Conservation (phyloP, 2,113 vertebrate species). For the Embiotoca jacksoni region DNA sequence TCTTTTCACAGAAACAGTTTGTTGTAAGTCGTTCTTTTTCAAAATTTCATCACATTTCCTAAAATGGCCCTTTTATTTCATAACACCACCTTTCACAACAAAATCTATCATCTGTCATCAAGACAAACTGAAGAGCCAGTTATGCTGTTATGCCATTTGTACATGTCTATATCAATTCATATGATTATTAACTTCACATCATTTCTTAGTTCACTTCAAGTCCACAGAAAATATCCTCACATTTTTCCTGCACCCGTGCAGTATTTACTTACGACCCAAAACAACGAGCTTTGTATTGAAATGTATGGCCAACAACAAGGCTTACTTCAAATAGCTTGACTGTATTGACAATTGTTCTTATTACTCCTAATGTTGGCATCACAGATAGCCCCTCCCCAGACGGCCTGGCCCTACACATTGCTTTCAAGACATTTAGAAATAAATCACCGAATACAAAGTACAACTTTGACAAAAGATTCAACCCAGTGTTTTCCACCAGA, state of each 20-base stretch:
- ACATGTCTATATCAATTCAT: too few relatives aligned
- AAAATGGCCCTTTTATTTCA: not conserved
- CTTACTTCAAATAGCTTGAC: constrained; percentile 69
- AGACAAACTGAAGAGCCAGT: not conserved
- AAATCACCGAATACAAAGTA: constrained; percentile 46
- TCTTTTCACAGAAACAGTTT: not conserved
- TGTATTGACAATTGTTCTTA: constrained; percentile 69
- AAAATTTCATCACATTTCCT: not conserved
- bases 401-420: constrained; percentile 27
- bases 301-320: constrained; percentile 55
- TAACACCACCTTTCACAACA: not conserved
- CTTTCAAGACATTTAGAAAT: constrained; percentile 46
- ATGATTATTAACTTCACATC: too few relatives aligned
- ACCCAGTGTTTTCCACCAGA: constrained; percentile 13
- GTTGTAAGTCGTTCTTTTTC: not conserved
- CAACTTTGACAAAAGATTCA: constrained; percentile 34
- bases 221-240: too few relatives aligned
- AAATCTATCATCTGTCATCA: not conserved
- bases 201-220: too few relatives aligned
- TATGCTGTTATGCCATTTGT: not conserved
- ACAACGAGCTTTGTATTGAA: constrained; percentile 18
- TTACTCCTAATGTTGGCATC: constrained; percentile 58
- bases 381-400: constrained; percentile 30
- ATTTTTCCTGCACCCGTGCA: too few relatives aligned
- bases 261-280: too few relatives aligned